phyloP scores from a whole-genome alignment of 2,113 vertebrate genomes.

The Brachyistius frenatus region DNA sequence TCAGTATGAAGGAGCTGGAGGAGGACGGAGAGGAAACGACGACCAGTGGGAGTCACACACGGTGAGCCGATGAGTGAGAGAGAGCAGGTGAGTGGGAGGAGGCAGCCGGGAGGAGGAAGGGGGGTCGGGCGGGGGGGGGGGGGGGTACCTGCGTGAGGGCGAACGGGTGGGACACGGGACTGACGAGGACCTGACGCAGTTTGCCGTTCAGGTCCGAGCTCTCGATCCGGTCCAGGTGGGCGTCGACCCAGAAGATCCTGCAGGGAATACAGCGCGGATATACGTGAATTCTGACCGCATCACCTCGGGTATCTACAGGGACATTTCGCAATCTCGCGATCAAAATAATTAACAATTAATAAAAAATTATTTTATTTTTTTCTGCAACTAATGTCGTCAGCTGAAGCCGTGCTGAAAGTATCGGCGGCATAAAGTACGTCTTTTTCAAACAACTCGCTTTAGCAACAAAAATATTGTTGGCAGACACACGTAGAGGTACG shows the following conservation, averaged over 20 bases:
- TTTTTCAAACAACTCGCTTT: too few species aligned
- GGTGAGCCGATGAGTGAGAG: slow-evolving; percentile 68
- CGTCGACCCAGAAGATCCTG: slow-evolving; percentile 99
- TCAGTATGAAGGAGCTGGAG: slow-evolving; percentile 61
- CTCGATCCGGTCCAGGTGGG: slow-evolving; percentile 96
- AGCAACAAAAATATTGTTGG: too few species aligned
- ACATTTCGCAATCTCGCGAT: neutral
- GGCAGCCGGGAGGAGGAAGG: slow-evolving; percentile 52
- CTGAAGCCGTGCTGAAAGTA: too few species aligned
- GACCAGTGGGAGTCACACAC: slow-evolving; percentile 59
- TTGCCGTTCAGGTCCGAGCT: slow-evolving; percentile 96
- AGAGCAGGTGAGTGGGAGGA: slow-evolving; percentile 71
- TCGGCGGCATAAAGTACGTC: too few species aligned
- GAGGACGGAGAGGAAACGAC: slow-evolving; percentile 37
- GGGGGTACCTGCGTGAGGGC: slow-evolving; percentile 94
- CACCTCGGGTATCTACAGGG: too few species aligned
- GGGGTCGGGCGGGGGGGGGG: slow-evolving; percentile 80
- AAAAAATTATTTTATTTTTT: too few species aligned
- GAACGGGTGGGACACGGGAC: slow-evolving; percentile 95
- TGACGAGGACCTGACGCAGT: slow-evolving; percentile 93
- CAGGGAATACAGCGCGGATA: slow-evolving; percentile 2
- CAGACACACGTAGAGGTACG: too few species aligned
- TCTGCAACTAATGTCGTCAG: too few species aligned
- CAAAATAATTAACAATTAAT: too few species aligned
- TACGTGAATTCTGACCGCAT: too few species aligned